Evolutionary conservation across 2,797 vertebrate genomes (phyloP), one percentile per base, ranked within the genome.

Genomic region (Tarsius wallacei): DNA sequence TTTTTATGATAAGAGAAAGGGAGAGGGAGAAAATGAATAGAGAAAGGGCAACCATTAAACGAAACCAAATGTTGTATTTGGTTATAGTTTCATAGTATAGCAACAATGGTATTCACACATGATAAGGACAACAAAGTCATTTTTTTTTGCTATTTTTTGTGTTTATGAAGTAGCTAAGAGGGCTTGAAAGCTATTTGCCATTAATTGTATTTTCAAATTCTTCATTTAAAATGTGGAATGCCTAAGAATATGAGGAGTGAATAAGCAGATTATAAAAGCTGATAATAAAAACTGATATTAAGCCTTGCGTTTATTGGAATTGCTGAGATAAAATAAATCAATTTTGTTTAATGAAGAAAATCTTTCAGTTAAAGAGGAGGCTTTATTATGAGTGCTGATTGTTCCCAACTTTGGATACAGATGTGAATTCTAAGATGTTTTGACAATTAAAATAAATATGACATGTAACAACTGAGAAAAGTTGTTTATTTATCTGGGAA

Each of bases 401-500:
- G 16, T 26, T 87, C 5, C 87, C 24, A 33, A 77, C 49, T 94
- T 86, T 76, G 36, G 61, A 86, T 15, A 36, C 24, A 87, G 51
- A 97, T 89, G 51, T 96, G 26, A 94, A 87, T 77, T 94, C 31
- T 83, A 95, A 94, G 33, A 59, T 49, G 22, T 87, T 94, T 87
- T 95, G 78, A 95, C 36, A 93, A 94, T 89, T 31, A 6, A 83
- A 88, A 94, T 5, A 82, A 86, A 63, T 61, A 66, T 81, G 55
- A 91, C 36, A 87, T 74, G 13, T 85, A 82, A 73, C 26, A 87
- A 93, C 49, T 83, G 66, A 90, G 81, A 84, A 93, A 91, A 82
- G 16, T 73, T 53, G 15, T 93, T 98, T 95, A 82, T 97, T 97
- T 96, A 89, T 95, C 55, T 95, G 81, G 95, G 59, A 91, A 61